Evolutionary conservation across 1,140 invertebrate genomes (phyloP), one percentile per base, ranked within the genome.

Genomic region (Papilio glaucus): DNA sequence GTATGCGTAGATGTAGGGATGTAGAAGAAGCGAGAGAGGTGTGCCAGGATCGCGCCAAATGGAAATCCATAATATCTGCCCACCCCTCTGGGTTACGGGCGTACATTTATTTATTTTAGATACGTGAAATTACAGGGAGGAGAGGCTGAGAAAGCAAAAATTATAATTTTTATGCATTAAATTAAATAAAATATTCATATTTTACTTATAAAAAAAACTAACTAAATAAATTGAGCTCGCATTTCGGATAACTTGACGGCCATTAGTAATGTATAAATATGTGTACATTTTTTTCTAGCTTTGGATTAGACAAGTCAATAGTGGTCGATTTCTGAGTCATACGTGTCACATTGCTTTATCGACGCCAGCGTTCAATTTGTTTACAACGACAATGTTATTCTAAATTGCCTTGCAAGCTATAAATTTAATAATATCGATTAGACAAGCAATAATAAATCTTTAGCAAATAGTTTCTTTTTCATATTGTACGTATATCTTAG

Each of bases 381-480:
- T 57, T 57, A 24, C 24, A 8, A 21, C 42, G 42, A 49, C 45
- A 45, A 45, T 45, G 42, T 45, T 18, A 21, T 21, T 49, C 7
- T 49, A 49, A 49, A 49, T 49, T 49, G 45, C 45, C 15, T 21
- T 49, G 45, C 21, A 21, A 49, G 15, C 18, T 49, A 57, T 57
- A 57, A 24, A 57, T 12, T 24, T 24, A 57, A 24, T 53, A 53
- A 57, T 13, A 26, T 9, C 21, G 49, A 57, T 57, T 57, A 57
- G 21, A 57, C 9, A 26, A 57, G 49, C 49, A 21, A 57, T 57
- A 57, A 57, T 57, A 57, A 57, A 57, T 53, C 9, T 26, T 6
- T 13, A 57, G 8, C 10, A 57, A 57, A 57, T 57, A 12, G 18
- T 24, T 53, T 24, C 12, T 53, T 21, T 18, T 45, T 15, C 15